Conservation (phyloP, 2,888 invertebrate species). For the Tenthredo amoena region DNA sequence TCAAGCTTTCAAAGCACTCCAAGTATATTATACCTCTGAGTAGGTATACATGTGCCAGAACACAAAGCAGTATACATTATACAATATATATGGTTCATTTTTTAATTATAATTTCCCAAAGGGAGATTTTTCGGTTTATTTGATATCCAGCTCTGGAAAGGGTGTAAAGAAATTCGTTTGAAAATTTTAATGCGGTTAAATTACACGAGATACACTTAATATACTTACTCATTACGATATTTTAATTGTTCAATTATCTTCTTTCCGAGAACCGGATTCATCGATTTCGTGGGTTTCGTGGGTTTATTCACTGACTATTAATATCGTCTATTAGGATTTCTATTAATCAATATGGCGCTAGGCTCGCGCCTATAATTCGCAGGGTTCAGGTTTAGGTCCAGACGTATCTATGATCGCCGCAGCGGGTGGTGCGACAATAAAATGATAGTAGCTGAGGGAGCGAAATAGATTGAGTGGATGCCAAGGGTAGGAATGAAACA, state of each 20-base stretch:
- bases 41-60: not conserved
- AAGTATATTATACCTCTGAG: slow-evolving; percentile 4
- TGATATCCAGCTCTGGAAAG: not conserved
- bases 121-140: not conserved
- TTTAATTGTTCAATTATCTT: too few species aligned
- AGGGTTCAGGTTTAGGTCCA: not conserved
- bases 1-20: slow-evolving; percentile 5
- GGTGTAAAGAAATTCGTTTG: not conserved
- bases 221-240: too few species aligned
- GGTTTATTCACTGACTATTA: not conserved
- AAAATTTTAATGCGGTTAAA: too few species aligned
- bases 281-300: not conserved
- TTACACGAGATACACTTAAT: not conserved
- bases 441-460: slow-evolving; percentile 72
- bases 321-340: not conserved
- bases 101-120: not conserved
- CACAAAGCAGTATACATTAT: slow-evolving; percentile 2
- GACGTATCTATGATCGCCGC: slow-evolving; percentile 69
- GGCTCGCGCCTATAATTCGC: slow-evolving; percentile 2
- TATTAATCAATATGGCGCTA: slow-evolving; percentile 17
- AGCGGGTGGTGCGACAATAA: slow-evolving; percentile 76
- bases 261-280: not conserved
- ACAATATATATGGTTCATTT: not conserved
- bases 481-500: slow-evolving; percentile 75
- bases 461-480: slow-evolving; percentile 74